A percentile compares a stretch with the other conserved stretches of the same genome.
phyloP scores from a whole-genome alignment of 2,888 invertebrate species.

The Tethea ocularis region DNA sequence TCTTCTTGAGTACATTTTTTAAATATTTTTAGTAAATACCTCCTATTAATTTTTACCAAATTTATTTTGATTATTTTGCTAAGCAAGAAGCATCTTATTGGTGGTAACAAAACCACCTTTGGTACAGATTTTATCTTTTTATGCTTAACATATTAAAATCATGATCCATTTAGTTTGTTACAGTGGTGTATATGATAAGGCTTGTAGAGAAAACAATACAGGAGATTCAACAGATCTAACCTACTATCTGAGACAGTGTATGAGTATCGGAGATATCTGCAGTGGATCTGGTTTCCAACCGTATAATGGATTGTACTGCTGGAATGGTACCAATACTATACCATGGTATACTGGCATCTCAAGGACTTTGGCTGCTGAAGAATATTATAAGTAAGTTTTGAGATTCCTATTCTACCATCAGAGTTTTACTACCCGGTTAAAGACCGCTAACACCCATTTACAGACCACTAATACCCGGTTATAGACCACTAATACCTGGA shows the following conservation, averaged over 20 bases:
- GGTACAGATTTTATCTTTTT: too few relatives aligned
- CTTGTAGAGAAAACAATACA: conserved; percentile 72
- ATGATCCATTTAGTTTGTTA: conserved; percentile 82
- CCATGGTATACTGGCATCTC: conserved; percentile 81
- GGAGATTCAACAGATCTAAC: conserved; percentile 64
- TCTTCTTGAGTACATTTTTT: too few relatives aligned
- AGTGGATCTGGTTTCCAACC: conserved; percentile 56
- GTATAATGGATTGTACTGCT: conserved; percentile 75
- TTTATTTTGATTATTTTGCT: too few relatives aligned
- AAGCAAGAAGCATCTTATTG: too few relatives aligned
- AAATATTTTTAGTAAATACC: too few relatives aligned
- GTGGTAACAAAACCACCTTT: too few relatives aligned
- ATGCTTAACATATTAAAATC: conserved; percentile 20
- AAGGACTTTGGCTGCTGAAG: conserved; percentile 85
- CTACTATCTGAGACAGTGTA: conserved; percentile 81
- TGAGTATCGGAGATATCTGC: conserved; percentile 79
- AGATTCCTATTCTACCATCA: too few relatives aligned
- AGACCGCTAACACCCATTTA: too few relatives aligned
- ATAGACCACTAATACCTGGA: too few relatives aligned
- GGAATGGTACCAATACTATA: conserved; percentile 49
- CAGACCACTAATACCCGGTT: too few relatives aligned
- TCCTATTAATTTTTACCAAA: too few relatives aligned
- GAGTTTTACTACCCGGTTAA: too few relatives aligned
- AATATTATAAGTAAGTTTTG: conserved; percentile 86
- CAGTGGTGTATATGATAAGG: conserved; percentile 84